Base-by-base conservation (phyloP, 2,888 invertebrate genomes). In the Volucella bombylans region DNA sequence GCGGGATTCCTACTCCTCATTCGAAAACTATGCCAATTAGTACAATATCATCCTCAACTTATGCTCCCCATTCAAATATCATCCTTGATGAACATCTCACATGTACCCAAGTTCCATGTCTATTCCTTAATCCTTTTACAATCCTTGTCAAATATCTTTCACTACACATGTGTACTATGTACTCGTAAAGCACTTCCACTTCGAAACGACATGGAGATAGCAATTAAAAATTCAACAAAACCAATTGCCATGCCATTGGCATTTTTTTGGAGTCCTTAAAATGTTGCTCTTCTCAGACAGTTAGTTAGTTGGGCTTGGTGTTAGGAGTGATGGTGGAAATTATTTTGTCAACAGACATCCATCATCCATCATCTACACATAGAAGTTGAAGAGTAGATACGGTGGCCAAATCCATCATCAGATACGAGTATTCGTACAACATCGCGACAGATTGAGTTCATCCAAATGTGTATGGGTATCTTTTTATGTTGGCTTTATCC, bases 381-480 rank as follows among this genome's bases (percentile, higher is more conserved):
- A 31, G 55, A 41, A n/a, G 62, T 14, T 49, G 15, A 11, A 41
- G 14, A 9, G 45, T 38, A 15, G 57, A 4, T 64, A 31, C 4
- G 31, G 18, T 45, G 41, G 49, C 45, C 31, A 31, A 31, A 31
- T 43, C 69, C 77, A 61, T 77, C 77, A 67, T 31, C 31, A 31
- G 31, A 31, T 31, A 31, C 31, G 31, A 77, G 15, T 49, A n/a
- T n/a, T n/a, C n/a, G n/a, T n/a, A 52, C 50, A 65, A 68, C 72
- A 82, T 64, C 57, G 55, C 79, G 69, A 69, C 82, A 79, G 73
- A 79, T 79, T 73, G 69, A 71, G 65, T 82, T 76, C 50, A 57
- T 47, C 15, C 18, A 41, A 72, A 71, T 65, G 72, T 65, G 52
- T 71, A 31, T 69, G 31, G 31, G 6, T 31, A 31, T 31, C 18